These are phyloP conservation scores for Jordanella pulchra DNA, from an alignment of 2,797 vertebrate genomes.

Conservation along the genomic window DNA sequence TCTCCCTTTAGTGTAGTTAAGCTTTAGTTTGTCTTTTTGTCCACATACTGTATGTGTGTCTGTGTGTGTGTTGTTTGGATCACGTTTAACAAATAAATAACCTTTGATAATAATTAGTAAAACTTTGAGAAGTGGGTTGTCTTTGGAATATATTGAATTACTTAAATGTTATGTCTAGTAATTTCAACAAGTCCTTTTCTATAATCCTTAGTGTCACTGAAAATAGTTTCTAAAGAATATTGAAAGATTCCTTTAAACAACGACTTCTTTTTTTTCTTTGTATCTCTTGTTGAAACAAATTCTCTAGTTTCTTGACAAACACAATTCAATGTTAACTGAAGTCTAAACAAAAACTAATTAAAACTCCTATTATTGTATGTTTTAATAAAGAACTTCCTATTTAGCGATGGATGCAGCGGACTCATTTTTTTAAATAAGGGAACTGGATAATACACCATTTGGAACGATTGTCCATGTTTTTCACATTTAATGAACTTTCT, in stretches of 20 bases:
- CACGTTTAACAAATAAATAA: neutral
- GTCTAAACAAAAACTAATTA: neutral
- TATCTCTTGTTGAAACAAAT: neutral
- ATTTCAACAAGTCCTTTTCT: neutral
- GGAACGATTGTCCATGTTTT: neutral
- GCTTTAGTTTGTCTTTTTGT: constrained; percentile 31
- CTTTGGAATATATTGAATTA: neutral
- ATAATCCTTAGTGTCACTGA: neutral
- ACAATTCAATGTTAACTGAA: neutral
- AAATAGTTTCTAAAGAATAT: neutral
- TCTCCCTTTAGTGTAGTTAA: constrained; percentile 67
- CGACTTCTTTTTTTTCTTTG: neutral
- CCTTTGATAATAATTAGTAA: neutral
- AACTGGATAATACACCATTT: neutral
- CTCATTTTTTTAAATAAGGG: neutral
- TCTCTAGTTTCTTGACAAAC: neutral
- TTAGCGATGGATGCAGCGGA: too few relatives aligned
- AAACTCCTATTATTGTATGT: too few relatives aligned
- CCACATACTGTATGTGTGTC: constrained; percentile 12
- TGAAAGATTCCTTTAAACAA: neutral
- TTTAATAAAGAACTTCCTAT: too few relatives aligned
- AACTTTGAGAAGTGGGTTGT: neutral
- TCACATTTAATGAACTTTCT: neutral
- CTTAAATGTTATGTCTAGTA: neutral
- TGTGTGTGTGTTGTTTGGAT: constrained; percentile 18